These are phyloP conservation scores for Trochalopteron elliotii DNA, from an alignment of 2,113 vertebrate genomes.

Conservation along the genomic window DNA sequence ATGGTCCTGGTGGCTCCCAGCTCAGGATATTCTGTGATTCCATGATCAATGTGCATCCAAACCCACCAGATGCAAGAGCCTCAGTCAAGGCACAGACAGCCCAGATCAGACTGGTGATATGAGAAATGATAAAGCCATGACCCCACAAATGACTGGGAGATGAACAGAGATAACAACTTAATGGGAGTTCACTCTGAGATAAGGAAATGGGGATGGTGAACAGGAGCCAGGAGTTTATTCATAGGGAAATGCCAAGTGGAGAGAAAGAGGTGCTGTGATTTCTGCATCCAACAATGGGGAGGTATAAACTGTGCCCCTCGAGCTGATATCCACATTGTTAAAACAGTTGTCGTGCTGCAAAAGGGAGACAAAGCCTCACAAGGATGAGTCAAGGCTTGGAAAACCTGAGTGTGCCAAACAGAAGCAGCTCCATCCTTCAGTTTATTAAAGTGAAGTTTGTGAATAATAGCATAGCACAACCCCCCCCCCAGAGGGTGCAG, in stretches of 20 bases:
- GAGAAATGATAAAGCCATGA: neutral
- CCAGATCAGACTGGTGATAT: neutral
- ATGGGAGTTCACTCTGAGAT: neutral
- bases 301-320: neutral
- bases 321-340: neutral
- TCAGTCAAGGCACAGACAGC: neutral
- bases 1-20: neutral
- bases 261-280: neutral
- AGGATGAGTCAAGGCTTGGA: constrained; percentile 11
- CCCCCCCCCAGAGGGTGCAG: neutral
- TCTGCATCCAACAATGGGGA: neutral
- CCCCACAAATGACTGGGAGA: neutral
- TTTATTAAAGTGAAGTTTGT: constrained; percentile 8
- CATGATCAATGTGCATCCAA: rapidly evolving
- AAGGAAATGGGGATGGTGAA: neutral
- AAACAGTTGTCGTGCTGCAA: neutral
- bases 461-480: neutral
- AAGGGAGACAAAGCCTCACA: constrained; percentile 2
- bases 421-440: neutral
- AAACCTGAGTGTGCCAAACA: neutral
- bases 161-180: neutral
- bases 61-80: neutral
- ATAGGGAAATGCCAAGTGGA: neutral
- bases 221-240: neutral
- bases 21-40: neutral